Evolutionary conservation across 2,797 vertebrate genomes (phyloP).

Genomic region (Clarias fuscus): DNA sequence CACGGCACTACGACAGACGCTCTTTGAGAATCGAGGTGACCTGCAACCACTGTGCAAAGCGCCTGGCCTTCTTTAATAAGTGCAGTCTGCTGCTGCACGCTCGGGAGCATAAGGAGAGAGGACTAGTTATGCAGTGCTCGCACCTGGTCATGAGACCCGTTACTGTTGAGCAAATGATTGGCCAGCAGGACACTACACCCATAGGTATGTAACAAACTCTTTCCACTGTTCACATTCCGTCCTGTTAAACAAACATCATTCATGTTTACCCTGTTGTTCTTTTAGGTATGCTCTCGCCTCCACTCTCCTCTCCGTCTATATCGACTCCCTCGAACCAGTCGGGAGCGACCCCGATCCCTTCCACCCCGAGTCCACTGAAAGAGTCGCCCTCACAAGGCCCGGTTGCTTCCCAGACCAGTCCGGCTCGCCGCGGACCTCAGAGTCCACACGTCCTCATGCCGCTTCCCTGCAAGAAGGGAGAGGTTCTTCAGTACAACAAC

Average conservation of each 20-base stretch:
- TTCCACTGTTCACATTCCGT: neutral
- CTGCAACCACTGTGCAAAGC: constrained; percentile 94
- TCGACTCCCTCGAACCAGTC: constrained; percentile 68
- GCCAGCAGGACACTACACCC: constrained; percentile 82
- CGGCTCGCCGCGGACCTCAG: constrained; percentile 71
- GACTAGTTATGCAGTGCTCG: constrained; percentile 97
- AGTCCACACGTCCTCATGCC: constrained; percentile 81
- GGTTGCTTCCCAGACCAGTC: constrained; percentile 59
- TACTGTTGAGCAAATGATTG: constrained; percentile 93
- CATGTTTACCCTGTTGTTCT: neutral
- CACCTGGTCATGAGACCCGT: constrained; percentile 95
- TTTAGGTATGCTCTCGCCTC: constrained; percentile 73
- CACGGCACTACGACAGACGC: constrained; percentile 90
- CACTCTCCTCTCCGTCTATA: constrained; percentile 70
- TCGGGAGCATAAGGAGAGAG: constrained; percentile 94
- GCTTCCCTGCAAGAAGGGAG: constrained; percentile 69
- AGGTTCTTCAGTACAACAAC: constrained; percentile 72
- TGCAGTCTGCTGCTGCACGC: constrained; percentile 94
- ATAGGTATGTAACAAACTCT: constrained; percentile 63
- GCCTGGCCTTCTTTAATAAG: constrained; percentile 96
- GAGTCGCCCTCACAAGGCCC: constrained; percentile 63
- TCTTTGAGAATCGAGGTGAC: constrained; percentile 96
- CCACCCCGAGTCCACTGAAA: constrained; percentile 71
- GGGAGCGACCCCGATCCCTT: constrained; percentile 52
- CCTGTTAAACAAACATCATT: neutral